Conservation (phyloP, 1,140 invertebrate genomes). For the Druon quercuslanigerum region DNA sequence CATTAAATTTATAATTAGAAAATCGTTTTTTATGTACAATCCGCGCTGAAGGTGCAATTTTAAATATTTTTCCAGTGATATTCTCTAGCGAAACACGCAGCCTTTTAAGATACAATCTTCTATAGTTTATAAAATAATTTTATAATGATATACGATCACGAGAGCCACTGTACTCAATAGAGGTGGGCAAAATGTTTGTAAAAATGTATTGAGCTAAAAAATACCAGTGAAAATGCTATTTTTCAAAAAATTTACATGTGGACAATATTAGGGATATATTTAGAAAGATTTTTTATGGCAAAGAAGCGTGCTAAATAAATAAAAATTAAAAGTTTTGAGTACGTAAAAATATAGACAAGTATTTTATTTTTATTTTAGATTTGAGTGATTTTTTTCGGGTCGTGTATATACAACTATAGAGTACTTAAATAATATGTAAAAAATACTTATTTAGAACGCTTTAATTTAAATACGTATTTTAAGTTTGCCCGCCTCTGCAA, state of each 20-base stretch:
- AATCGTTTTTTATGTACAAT: slow-evolving; percentile 15
- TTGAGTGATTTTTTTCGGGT: background rate
- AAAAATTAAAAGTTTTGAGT: too few relatives aligned
- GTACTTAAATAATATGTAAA: slow-evolving; percentile 23
- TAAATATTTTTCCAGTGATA: slow-evolving; percentile 24
- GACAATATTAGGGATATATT: background rate
- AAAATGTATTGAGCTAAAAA: slow-evolving; percentile 1
- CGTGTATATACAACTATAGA: background rate
- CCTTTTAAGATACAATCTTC: slow-evolving; percentile 12
- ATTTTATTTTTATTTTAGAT: background rate
- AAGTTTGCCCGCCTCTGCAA: slow-evolving; percentile 2
- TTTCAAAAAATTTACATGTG: background rate
- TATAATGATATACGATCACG: background rate
- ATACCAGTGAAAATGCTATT: background rate
- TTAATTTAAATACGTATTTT: background rate
- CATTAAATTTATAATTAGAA: slow-evolving; percentile 13
- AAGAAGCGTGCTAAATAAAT: too few relatives aligned
- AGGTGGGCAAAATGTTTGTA: slow-evolving; percentile 5
- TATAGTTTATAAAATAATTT: slow-evolving; percentile 2
- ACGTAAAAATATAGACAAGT: background rate
- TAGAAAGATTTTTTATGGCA: too few relatives aligned
- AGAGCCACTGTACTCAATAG: slow-evolving; percentile 5
- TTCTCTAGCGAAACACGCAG: background rate
- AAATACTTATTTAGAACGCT: slow-evolving; percentile 2
- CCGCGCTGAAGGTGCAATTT: slow-evolving; percentile 24